These are phyloP conservation scores for Hucho hucho DNA, from an alignment of 2,113 vertebrate species.

Conservation along the genomic window DNA sequence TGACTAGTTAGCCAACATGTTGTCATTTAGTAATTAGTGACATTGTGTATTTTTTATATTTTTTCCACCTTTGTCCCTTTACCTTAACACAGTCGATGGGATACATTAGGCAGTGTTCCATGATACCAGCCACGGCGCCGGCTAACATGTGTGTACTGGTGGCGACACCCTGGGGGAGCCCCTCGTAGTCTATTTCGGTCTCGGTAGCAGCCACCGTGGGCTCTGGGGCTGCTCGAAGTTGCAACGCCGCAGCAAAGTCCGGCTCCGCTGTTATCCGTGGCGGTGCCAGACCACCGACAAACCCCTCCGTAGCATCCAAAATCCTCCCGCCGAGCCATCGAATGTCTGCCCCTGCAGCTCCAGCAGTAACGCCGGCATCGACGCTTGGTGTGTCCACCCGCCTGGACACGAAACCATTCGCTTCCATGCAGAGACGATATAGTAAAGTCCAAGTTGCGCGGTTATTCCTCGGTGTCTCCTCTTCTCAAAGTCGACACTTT, in stretches of 20 bases:
- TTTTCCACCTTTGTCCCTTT: constrained; percentile 47
- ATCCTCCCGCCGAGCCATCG: constrained; percentile 67
- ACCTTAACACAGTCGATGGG: constrained; percentile 98
- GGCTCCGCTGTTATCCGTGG: constrained; percentile 57
- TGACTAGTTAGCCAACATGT: neutral
- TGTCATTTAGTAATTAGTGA: neutral
- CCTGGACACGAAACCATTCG: constrained; percentile 67
- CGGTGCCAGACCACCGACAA: constrained; percentile 59
- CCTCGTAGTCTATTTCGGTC: constrained; percentile 85
- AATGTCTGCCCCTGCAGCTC: constrained; percentile 66
- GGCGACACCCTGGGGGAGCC: constrained; percentile 84
- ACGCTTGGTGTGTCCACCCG: constrained; percentile 71
- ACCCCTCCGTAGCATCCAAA: constrained; percentile 59
- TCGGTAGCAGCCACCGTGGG: constrained; percentile 49
- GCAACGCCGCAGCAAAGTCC: constrained; percentile 48
- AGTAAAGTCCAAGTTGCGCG: constrained; percentile 1
- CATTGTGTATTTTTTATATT: too few species aligned
- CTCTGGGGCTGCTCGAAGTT: constrained; percentile 51
- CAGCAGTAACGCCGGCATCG: constrained; percentile 71
- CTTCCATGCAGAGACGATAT: constrained; percentile 62
- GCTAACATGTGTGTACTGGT: constrained; percentile 94
- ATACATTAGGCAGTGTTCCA: constrained; percentile 97
- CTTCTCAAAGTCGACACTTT: neutral
- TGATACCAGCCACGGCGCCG: constrained; percentile 89
- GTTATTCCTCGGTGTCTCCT: neutral